These are phyloP conservation scores for Pristionchus arcanus DNA, from an alignment of 2,888 invertebrate genomes.

Conservation along the genomic window DNA sequence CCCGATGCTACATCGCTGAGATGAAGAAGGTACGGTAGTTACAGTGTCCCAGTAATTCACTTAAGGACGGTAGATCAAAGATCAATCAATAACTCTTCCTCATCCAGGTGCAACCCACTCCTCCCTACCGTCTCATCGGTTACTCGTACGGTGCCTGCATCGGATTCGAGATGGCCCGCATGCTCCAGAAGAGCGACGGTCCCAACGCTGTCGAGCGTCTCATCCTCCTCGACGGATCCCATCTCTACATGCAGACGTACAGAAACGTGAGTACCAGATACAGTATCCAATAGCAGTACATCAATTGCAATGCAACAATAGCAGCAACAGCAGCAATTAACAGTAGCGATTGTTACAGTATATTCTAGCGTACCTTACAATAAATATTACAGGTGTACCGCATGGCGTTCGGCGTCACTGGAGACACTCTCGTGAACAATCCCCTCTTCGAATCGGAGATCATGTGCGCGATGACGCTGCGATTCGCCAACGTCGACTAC, in stretches of 20 bases:
- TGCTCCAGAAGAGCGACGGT: slow-evolving; percentile 84
- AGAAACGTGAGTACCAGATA: slow-evolving; percentile 77
- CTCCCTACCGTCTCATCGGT: slow-evolving; percentile 92
- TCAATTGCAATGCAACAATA: too few relatives aligned
- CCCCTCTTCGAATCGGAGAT: slow-evolving; percentile 82
- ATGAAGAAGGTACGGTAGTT: slow-evolving; percentile 58
- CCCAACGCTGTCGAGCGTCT: slow-evolving; percentile 81
- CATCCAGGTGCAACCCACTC: slow-evolving; percentile 87
- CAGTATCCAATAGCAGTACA: slow-evolving; percentile 65
- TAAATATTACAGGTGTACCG: slow-evolving; percentile 75
- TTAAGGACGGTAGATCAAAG: too few relatives aligned
- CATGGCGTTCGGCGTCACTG: slow-evolving; percentile 79
- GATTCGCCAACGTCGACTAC: slow-evolving; percentile 87
- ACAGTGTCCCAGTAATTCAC: too few relatives aligned
- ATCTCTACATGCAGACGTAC: slow-evolving; percentile 81
- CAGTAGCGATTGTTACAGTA: too few relatives aligned
- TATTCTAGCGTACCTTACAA: background rate
- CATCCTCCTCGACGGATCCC: slow-evolving; percentile 90
- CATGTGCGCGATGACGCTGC: slow-evolving; percentile 89
- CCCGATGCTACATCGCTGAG: slow-evolving; percentile 73
- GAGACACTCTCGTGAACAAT: slow-evolving; percentile 78
- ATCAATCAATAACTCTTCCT: slow-evolving; percentile 81
- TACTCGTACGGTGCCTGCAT: slow-evolving; percentile 97
- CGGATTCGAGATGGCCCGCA: slow-evolving; percentile 94
- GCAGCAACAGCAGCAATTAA: too few relatives aligned